Conservation (phyloP, 64 coral and sea anemone species). For the Montipora foliosa region DNA sequence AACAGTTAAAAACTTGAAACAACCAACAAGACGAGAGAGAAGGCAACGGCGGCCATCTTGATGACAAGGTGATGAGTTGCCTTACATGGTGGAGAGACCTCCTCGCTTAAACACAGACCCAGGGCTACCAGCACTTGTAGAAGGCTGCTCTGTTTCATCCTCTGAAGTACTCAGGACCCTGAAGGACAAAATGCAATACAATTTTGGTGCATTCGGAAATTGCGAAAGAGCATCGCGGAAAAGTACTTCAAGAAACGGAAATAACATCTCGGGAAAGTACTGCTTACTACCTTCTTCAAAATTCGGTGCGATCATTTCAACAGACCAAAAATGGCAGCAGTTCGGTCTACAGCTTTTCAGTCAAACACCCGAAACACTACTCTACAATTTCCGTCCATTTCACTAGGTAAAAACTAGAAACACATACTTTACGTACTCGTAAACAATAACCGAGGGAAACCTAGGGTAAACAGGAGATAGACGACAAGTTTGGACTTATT, state of each 20-base stretch:
- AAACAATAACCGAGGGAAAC: not conserved
- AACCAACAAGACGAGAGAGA: not conserved
- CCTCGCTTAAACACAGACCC: constrained; percentile 41
- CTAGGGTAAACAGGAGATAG: not conserved
- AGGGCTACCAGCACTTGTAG: constrained; percentile 1
- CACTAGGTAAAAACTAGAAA: too few relatives aligned
- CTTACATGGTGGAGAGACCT: constrained; percentile 45
- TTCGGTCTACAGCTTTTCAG: too few relatives aligned
- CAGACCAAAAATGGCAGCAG: too few relatives aligned
- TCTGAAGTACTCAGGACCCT: constrained; percentile 54
- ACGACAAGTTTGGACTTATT: not conserved
- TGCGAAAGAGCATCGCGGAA: not conserved
- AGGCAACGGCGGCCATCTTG: not conserved
- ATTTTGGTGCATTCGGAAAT: not conserved
- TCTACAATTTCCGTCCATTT: too few relatives aligned
- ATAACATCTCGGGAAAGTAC: too few relatives aligned
- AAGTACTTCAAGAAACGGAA: too few relatives aligned
- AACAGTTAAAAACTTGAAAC: not conserved
- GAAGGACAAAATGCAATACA: not conserved
- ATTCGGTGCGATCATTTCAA: too few relatives aligned
- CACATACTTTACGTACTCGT: too few relatives aligned
- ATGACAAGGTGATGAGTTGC: not conserved
- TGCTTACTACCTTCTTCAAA: too few relatives aligned
- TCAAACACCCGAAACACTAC: too few relatives aligned
- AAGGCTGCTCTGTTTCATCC: constrained; percentile 40